These are phyloP conservation scores for Enteromius viviparus DNA, from an alignment of 2,797 vertebrate genomes.

Conservation along the genomic window DNA sequence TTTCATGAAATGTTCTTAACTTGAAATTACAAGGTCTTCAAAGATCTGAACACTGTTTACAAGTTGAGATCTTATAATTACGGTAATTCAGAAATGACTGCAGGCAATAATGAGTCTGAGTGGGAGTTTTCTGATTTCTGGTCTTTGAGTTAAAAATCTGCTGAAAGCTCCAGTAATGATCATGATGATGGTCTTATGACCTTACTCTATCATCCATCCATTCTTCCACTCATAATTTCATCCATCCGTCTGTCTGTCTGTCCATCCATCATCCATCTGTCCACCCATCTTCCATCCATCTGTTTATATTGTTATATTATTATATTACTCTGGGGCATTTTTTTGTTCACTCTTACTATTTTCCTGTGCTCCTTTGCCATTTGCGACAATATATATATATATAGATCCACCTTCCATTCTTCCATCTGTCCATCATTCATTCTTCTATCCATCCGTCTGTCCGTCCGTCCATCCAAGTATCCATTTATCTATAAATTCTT, in stretches of 20 bases:
- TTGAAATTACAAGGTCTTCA: constrained; percentile 1
- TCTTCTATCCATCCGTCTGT: no score
- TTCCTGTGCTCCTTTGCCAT: no score
- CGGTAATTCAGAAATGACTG: not conserved
- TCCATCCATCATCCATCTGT: no score
- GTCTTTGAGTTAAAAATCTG: not conserved
- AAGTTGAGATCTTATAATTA: constrained; percentile 17
- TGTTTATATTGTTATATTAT: no score
- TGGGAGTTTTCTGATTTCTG: constrained; percentile 66
- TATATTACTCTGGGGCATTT: no score
- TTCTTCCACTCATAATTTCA: not conserved
- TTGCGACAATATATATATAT: no score
- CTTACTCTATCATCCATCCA: not conserved
- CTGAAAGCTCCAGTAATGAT: not conserved
- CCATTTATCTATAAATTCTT: not conserved
- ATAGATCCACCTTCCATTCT: no score
- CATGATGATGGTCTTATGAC: not conserved
- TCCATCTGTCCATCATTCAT: not conserved
- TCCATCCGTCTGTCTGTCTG: no score
- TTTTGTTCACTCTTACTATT: no score
- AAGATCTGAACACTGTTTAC: not conserved
- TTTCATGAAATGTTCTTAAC: not conserved
- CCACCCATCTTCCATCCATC: no score
- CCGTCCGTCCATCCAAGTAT: not conserved
- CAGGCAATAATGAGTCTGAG: constrained; percentile 60